phyloP scores from a whole-genome alignment of 2,797 vertebrate species.

The Labeo calbasu region DNA sequence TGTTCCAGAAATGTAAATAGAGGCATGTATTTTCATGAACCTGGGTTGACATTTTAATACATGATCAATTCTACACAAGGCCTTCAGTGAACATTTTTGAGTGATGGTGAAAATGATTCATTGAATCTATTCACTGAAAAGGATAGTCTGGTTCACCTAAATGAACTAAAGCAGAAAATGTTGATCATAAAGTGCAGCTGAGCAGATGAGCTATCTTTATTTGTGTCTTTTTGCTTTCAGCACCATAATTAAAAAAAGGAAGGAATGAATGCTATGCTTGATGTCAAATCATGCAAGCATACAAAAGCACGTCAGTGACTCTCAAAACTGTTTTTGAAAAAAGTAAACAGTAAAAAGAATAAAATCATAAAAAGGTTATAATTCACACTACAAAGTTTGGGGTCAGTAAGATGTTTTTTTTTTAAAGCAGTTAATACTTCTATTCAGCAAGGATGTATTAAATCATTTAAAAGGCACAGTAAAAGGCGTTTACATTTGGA shows the following conservation, averaged over 20 bases:
- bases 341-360: background rate
- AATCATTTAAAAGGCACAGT: background rate
- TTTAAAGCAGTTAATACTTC: background rate
- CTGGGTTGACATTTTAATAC: background rate
- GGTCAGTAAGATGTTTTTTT: background rate
- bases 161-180: background rate
- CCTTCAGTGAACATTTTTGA: background rate
- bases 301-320: background rate
- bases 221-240: background rate
- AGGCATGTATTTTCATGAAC: too few species aligned
- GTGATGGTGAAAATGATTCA: background rate
- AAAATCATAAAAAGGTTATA: background rate
- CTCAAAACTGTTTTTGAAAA: background rate
- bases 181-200: background rate
- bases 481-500: background rate
- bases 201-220: background rate
- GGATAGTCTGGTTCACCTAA: background rate
- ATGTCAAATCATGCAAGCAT: background rate
- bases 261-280: background rate
- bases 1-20: too few species aligned
- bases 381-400: background rate
- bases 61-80: background rate
- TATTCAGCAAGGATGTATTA: background rate
- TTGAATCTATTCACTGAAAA: background rate
- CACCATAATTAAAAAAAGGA: background rate